phyloP scores from a whole-genome alignment of 2,888 invertebrate species.

The Heliconius ethilla region DNA sequence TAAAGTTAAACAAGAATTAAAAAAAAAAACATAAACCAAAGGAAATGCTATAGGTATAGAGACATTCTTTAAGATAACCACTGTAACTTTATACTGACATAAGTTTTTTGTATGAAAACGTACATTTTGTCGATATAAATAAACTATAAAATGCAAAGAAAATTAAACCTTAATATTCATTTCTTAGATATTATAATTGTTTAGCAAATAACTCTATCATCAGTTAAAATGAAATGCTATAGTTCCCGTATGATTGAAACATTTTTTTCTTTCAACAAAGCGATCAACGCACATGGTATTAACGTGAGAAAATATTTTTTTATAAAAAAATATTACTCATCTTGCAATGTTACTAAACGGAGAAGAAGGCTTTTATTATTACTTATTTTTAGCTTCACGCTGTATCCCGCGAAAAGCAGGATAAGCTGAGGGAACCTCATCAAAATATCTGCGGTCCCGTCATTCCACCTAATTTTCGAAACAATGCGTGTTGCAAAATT shows the following conservation, averaged over 20 bases:
- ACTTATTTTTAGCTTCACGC: not conserved
- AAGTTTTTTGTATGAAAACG: conserved; percentile 54
- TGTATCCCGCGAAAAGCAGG: not conserved
- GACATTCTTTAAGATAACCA: conserved; percentile 49
- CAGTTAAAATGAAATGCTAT: conserved; percentile 64
- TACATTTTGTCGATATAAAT: conserved; percentile 53
- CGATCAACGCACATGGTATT: conserved; percentile 51
- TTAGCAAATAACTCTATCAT: conserved; percentile 47
- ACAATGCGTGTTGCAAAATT: not conserved
- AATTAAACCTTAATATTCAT: conserved; percentile 36
- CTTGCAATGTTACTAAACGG: not conserved
- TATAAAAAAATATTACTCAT: not conserved
- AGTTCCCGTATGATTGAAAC: conserved; percentile 55
- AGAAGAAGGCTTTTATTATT: not conserved
- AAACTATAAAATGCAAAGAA: conserved; percentile 37
- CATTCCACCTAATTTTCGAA: not conserved
- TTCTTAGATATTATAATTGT: conserved; percentile 46
- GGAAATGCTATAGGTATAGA: conserved; percentile 35
- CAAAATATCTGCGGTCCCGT: not conserved
- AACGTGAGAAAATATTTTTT: conserved; percentile 11
- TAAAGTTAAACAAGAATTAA: conserved; percentile 17
- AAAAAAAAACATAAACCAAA: conserved; percentile 31
- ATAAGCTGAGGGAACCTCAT: not conserved
- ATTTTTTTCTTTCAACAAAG: conserved; percentile 54
- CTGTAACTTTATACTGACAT: conserved; percentile 50